A percentile compares a stretch with the other conserved stretches of the same genome.
These are phyloP conservation scores for Albula goreensis DNA, from an alignment of 2,113 vertebrate species.

Conservation along the genomic window DNA sequence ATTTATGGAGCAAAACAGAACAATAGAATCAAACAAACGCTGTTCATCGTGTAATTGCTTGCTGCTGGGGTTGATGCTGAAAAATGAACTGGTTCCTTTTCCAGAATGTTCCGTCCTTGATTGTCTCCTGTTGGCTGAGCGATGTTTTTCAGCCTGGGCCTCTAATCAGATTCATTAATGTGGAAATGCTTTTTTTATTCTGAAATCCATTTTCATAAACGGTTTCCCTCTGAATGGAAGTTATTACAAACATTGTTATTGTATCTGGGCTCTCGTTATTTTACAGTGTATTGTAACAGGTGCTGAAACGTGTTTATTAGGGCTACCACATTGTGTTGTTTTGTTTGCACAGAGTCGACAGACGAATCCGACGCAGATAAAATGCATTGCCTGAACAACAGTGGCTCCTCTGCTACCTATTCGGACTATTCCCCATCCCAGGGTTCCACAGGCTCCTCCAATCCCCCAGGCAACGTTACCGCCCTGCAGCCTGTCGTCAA, in stretches of 20 bases:
- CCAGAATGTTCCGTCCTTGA: background rate
- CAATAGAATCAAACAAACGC: slow-evolving; percentile 32
- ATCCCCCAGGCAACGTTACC: slow-evolving; percentile 82
- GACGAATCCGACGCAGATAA: slow-evolving; percentile 97
- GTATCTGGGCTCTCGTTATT: background rate
- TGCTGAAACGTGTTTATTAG: background rate
- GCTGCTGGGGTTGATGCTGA: background rate
- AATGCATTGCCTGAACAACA: slow-evolving; percentile 97
- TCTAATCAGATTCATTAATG: background rate
- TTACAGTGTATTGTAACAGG: background rate
- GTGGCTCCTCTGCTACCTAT: slow-evolving; percentile 97
- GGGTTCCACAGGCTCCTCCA: slow-evolving; percentile 96
- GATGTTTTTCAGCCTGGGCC: background rate
- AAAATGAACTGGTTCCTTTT: background rate
- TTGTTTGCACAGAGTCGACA: slow-evolving; percentile 82
- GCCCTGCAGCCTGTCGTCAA: slow-evolving; percentile 84
- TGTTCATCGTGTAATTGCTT: slow-evolving; percentile 23
- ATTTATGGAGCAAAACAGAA: slow-evolving; percentile 41
- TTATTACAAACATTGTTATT: background rate
- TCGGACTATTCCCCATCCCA: slow-evolving; percentile 98
- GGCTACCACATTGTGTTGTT: background rate
- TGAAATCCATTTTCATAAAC: background rate
- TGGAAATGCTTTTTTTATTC: background rate
- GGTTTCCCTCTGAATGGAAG: background rate
- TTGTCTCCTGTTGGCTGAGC: background rate